Evolutionary conservation across 2,113 vertebrate species (phyloP).

Genomic region (Platanista minor): DNA sequence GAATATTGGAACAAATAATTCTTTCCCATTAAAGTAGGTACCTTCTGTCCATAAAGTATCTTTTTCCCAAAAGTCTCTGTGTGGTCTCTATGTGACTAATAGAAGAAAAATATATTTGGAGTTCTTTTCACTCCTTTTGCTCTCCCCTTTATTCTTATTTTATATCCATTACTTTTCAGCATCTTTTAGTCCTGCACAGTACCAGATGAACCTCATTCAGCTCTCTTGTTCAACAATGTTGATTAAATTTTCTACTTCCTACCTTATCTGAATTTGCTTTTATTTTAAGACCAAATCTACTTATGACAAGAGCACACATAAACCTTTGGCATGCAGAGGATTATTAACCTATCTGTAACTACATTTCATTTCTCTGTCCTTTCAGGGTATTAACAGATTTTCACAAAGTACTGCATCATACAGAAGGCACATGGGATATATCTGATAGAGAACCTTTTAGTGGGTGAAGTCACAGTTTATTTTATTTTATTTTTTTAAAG

Average conservation of each 20-base stretch:
- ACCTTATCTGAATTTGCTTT: not conserved
- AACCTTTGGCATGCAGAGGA: not conserved
- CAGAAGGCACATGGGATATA: not conserved
- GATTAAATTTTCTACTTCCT: not conserved
- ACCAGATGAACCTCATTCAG: not conserved
- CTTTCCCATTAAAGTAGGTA: not conserved
- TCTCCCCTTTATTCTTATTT: not conserved
- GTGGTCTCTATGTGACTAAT: not conserved
- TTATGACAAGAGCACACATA: constrained; percentile 2
- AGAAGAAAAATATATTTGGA: not conserved
- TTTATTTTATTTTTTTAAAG: not conserved
- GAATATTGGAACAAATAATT: not conserved
- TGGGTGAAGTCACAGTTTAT: not conserved
- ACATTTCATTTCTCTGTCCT: not conserved
- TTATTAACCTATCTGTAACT: not conserved
- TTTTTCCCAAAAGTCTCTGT: not conserved
- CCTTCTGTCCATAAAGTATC: not conserved
- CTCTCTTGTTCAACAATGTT: not conserved
- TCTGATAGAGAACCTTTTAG: not conserved
- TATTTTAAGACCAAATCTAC: constrained; percentile 26
- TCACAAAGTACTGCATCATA: not conserved
- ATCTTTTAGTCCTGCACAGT: not conserved
- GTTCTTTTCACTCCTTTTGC: not conserved
- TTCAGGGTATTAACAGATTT: not conserved
- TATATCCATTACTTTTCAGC: not conserved